phyloP scores from a whole-genome alignment of 2,888 invertebrate genomes.

The Meteorus colon region DNA sequence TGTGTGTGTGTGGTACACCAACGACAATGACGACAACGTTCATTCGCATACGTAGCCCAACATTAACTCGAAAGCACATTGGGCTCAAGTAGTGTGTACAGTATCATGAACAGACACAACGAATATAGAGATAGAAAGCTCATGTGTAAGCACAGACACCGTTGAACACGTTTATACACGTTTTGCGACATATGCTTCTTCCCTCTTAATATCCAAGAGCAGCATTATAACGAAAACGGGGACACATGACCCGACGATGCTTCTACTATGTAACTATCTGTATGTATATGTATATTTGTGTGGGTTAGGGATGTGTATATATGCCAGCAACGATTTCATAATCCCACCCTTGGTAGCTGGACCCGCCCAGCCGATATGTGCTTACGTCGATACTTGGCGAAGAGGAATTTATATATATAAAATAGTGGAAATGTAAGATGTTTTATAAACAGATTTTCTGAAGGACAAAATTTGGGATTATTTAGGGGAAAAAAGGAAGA shows the following conservation, averaged over 20 bases:
- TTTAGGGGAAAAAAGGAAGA: too few relatives aligned
- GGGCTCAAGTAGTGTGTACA: not conserved
- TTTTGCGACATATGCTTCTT: not conserved
- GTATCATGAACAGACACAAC: not conserved
- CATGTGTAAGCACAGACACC: not conserved
- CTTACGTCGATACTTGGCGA: constrained; percentile 30
- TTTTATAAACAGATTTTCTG: not conserved
- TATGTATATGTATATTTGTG: too few relatives aligned
- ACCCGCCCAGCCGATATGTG: constrained; percentile 29
- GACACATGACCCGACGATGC: constrained; percentile 1
- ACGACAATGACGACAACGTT: constrained; percentile 7
- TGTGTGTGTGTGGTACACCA: constrained; percentile 1
- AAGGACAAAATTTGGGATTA: too few relatives aligned
- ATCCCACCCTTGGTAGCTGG: constrained; percentile 25
- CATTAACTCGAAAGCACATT: constrained; percentile 33
- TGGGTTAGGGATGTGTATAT: not conserved
- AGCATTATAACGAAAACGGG: constrained; percentile 2
- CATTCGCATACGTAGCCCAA: constrained; percentile 29
- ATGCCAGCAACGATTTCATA: constrained; percentile 15
- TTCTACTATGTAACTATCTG: not conserved
- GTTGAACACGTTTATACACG: not conserved
- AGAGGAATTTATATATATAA: not conserved
- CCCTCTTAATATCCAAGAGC: constrained; percentile 16
- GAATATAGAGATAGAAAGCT: not conserved
- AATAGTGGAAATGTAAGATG: not conserved